A percentile compares a stretch with the other conserved stretches of the same genome.
These are phyloP conservation scores for Delichon dasypus DNA, from an alignment of 2,797 vertebrate genomes.

Conservation along the genomic window DNA sequence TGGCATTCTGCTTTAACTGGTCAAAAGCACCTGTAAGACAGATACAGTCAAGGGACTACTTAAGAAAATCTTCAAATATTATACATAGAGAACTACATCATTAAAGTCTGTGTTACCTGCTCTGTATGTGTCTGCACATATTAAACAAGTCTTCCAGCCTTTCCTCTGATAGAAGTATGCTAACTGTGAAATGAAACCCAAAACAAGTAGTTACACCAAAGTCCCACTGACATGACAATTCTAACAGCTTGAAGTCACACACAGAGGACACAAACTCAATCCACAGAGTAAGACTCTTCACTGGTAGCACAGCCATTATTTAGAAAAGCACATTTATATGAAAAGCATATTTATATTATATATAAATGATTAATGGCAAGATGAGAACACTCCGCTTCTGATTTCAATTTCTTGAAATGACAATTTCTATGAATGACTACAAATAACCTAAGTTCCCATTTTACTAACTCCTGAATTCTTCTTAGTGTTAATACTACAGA, in stretches of 20 bases:
- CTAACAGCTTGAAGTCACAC: not conserved
- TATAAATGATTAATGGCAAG: not conserved
- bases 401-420: not conserved
- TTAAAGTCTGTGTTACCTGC: slow-evolving; percentile 80
- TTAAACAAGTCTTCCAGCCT: slow-evolving; percentile 98
- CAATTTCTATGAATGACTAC: not conserved
- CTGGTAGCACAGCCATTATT: not conserved
- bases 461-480: not conserved
- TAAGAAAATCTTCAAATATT: not conserved
- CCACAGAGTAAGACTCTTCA: not conserved
- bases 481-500: not conserved
- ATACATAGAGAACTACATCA: not conserved
- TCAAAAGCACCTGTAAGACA: slow-evolving; percentile 90
- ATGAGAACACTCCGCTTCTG: not conserved
- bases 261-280: not conserved
- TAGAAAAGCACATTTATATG: not conserved
- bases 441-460: not conserved
- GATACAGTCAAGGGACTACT: slow-evolving; percentile 6
- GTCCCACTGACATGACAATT: not conserved
- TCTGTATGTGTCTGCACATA: slow-evolving; percentile 99
- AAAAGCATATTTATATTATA: too few relatives aligned
- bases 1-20: slow-evolving; percentile 97
- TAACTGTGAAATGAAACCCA: slow-evolving; percentile 79
- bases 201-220: slow-evolving; percentile 8
- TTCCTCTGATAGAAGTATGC: slow-evolving; percentile 98